Base-by-base conservation (phyloP, 2,888 invertebrate genomes). In the Lepidonotus clava region DNA sequence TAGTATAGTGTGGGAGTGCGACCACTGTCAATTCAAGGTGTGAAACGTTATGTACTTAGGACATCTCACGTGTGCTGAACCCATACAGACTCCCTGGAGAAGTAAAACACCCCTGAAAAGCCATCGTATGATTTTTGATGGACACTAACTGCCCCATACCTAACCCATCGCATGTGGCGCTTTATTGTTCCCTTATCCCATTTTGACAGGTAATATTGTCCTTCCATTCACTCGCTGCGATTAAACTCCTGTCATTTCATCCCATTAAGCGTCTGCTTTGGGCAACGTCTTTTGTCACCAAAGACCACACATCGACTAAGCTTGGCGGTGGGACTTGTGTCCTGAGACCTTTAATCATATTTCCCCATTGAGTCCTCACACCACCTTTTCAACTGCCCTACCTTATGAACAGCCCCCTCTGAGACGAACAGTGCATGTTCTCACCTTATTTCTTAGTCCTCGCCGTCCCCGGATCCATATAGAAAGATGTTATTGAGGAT, bases 241-340 rank as follows among this genome's bases (percentile, higher is more conserved):
- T 61, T 61, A 61, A 61, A 8, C 61, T 24, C 28, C 61, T 11
- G 61, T 28, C 61, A 61, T 61, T 32, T 61, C 61, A 8, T 61
- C 61, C 28, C 61, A 61, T 61, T 61, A 61, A 61, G 61, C 61
- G 28, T 61, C 61, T 61, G 24, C 61, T 61, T 11, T 61, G 21
- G 11, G 61, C n/a, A 18, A 4, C 8, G 11, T 61, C 8, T 28
- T 28, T 61, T 61, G 61, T 61, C 28, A 61, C 14, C 11, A 24
- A 11, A 14, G 61, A 61, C 61, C 61, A 61, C 61, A 61, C 28
- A 28, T 11, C n/a, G 1, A n/a, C n/a, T n/a, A n/a, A n/a, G n/a
- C n/a, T n/a, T n/a, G n/a, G n/a, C n/a, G n/a, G n/a, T n/a, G n/a
- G n/a, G n/a, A n/a, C n/a, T n/a, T n/a, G n/a, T n/a, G n/a, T n/a